A percentile compares a stretch with the other conserved stretches of the same genome.
Evolutionary conservation across 2,888 invertebrate species (phyloP).

Genomic region (Cryptocheilus praepositus): DNA sequence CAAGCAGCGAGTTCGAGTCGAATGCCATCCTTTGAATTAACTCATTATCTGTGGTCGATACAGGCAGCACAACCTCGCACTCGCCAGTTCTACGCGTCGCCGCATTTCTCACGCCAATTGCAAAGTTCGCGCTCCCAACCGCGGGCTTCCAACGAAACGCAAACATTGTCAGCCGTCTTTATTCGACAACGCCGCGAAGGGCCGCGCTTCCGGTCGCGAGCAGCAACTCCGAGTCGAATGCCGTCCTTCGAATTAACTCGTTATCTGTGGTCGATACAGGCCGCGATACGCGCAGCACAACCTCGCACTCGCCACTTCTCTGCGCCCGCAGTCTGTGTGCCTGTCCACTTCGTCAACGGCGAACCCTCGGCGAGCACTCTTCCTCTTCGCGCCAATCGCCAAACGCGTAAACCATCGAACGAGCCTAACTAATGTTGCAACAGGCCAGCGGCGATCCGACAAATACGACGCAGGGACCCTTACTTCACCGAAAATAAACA

Average conservation of each 20-base stretch:
- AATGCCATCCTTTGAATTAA: too few species aligned
- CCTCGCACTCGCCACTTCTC: slow-evolving; percentile 13
- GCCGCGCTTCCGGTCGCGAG: too few species aligned
- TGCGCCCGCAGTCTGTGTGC: slow-evolving; percentile 1
- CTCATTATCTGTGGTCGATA: slow-evolving; percentile 45
- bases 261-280: slow-evolving; percentile 43
- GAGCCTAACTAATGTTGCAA: slow-evolving; percentile 32
- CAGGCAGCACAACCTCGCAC: too few species aligned
- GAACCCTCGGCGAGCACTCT: slow-evolving; percentile 23
- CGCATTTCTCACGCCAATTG: too few species aligned
- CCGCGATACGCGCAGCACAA: too few species aligned
- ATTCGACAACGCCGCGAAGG: too few species aligned
- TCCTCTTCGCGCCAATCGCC: slow-evolving; percentile 1
- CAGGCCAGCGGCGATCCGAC: slow-evolving; percentile 22
- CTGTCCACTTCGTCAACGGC: slow-evolving; percentile 31
- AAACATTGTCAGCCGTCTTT: too few species aligned
- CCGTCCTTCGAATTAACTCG: slow-evolving; percentile 19
- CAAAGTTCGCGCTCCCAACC: too few species aligned
- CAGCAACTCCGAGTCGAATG: background rate
- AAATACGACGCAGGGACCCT: slow-evolving; percentile 30
- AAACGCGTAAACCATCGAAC: background rate
- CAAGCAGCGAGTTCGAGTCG: background rate
- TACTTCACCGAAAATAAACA: slow-evolving; percentile 46
- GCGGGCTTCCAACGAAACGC: too few species aligned
- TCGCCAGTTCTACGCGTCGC: too few species aligned